Conservation (phyloP, 2,888 invertebrate genomes). For the Catonia carolina region DNA sequence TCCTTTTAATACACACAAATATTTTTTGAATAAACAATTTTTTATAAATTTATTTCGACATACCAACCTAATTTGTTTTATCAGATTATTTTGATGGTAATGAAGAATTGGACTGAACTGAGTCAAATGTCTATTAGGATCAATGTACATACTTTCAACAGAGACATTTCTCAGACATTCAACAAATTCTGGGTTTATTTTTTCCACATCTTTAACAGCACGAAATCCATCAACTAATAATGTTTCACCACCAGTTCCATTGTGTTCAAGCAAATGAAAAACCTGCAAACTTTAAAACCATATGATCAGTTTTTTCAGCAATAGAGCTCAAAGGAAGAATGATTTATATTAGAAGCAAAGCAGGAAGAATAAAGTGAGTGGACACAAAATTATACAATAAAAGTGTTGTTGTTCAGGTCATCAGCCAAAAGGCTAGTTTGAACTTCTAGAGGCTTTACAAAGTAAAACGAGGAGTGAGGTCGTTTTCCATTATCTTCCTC, state of each 20-base stretch:
- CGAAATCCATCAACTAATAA: conserved; percentile 67
- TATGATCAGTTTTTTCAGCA: no score
- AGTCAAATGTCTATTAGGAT: conserved; percentile 53
- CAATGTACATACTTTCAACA: conserved; percentile 59
- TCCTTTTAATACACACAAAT: not conserved
- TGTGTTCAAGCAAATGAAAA: conserved; percentile 53
- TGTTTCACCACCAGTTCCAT: conserved; percentile 64
- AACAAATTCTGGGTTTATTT: conserved; percentile 51
- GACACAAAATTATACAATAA: no score
- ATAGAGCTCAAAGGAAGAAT: not conserved
- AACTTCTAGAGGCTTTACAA: no score
- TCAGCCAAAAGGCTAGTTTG: no score
- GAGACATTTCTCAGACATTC: conserved; percentile 51
- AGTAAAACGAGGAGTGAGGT: no score
- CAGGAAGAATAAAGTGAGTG: no score
- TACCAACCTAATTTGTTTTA: conserved; percentile 58
- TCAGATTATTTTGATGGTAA: conserved; percentile 47
- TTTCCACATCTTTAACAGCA: conserved; percentile 52
- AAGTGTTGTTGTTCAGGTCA: no score
- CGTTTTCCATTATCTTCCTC: no score
- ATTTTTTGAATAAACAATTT: not conserved
- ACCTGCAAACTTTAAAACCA: conserved; percentile 48
- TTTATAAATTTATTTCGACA: conserved; percentile 6
- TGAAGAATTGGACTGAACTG: conserved; percentile 54
- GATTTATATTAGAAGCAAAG: no score